phyloP scores from a whole-genome alignment of 30 jellyfish, hydroid and myxozoan genomes.

The Hydractinia symbiolongicarpus region DNA sequence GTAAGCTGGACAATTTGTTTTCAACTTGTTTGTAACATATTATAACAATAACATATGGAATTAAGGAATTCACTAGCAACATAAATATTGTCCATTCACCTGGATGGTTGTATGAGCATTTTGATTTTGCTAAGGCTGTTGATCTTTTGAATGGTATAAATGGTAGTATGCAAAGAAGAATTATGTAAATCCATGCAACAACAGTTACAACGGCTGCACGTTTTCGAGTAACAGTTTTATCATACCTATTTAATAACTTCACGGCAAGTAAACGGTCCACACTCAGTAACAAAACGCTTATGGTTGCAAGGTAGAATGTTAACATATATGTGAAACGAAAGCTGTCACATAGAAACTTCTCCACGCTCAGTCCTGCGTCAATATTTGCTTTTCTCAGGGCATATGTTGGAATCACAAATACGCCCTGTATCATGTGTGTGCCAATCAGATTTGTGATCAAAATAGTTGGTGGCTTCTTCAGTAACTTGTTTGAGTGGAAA shows the following conservation, averaged over 20 bases:
- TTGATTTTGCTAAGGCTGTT: conserved; percentile 1
- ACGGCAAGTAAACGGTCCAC: conserved; percentile 19
- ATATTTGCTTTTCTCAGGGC: background rate
- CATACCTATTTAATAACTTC: background rate
- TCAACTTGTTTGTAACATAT: conserved; percentile 6
- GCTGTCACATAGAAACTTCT: conserved; percentile 5
- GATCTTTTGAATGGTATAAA: conserved; percentile 5
- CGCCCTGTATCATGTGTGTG: conserved; percentile 31
- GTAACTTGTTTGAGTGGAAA: conserved; percentile 3
- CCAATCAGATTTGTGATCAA: conserved; percentile 20
- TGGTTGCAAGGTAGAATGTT: conserved; percentile 22
- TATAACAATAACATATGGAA: conserved; percentile 7
- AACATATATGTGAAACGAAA: conserved; percentile 13
- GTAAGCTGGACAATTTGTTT: background rate
- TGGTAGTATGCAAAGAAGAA: conserved; percentile 6
- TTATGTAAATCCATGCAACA: conserved; percentile 12
- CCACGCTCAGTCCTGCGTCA: background rate
- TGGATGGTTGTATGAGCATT: conserved; percentile 15
- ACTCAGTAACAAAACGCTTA: conserved; percentile 10
- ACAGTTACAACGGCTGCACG: background rate
- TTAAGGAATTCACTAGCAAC: background rate
- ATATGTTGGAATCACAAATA: conserved; percentile 18
- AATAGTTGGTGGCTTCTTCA: conserved; percentile 23
- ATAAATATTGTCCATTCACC: conserved; percentile 22
- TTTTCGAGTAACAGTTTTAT: background rate